Base-by-base conservation (phyloP, 2,797 vertebrate species). In the Channa striata region DNA sequence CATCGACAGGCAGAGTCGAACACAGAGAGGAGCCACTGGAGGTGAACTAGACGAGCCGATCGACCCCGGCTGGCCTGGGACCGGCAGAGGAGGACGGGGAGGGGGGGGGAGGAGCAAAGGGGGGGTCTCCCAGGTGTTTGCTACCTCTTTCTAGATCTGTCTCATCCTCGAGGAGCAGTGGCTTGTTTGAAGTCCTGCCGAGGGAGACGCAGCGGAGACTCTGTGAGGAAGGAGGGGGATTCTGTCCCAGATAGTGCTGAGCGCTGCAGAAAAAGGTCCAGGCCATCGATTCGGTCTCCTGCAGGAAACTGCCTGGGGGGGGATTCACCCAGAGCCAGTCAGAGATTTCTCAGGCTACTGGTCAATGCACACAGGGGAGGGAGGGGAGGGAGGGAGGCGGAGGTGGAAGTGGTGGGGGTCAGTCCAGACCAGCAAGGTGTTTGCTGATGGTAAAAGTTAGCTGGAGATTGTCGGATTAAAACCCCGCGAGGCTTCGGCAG, bases 191-290 rank as follows among this genome's bases (percentile, higher is more conserved):
- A 88, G 87, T 77, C 71, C 68, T 74, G 68, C 78, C 34, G 65
- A 64, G 61, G 85, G 81, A 85, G 77, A 65, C 20, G 58, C 40
- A 48, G 78, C 6, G 33, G 58, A 69, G 33, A 73, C 65, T 77
- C 66, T 42, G 59, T 68, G 54, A 47, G 56, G 54, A 25, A 20
- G 39, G 56, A 34, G 65, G 75, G 57, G 72, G 59, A 46, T 77
- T 86, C 70, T 43, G 75, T 78, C 53, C 77, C n/a, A 25, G 75
- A 89, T 86, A 90, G 61, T 87, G 91, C 91, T 88, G 91, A 94
- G 85, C 50, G 20, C 59, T 75, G 85, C 85, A 78, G 79, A 88
- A 91, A 88, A 68, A 62, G 68, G 69, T 66, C 8, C 40, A 80
- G 54, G 65, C 56, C 83, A 92, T 92, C 64, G 92, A 92, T 92